Evolutionary conservation across 1,140 invertebrate genomes (phyloP).

Genomic region (Plutomurus gul): DNA sequence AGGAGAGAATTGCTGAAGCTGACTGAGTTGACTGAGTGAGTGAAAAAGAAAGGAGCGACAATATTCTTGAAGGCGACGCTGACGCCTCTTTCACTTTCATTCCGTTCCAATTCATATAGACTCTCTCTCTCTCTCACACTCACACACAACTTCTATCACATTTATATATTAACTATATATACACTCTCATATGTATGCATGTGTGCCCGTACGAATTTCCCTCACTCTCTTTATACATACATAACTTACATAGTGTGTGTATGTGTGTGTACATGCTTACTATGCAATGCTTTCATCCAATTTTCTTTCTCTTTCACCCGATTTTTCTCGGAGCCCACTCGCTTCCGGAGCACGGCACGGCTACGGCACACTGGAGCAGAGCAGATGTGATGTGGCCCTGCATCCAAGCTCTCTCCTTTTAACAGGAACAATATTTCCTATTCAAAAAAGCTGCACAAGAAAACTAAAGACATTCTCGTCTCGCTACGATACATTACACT

Average conservation of each 20-base stretch:
- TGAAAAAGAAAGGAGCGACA: slow-evolving; percentile 40
- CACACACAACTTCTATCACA: slow-evolving; percentile 3
- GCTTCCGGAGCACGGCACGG: slow-evolving; percentile 30
- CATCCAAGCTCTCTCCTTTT: slow-evolving; percentile 25
- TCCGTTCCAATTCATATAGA: slow-evolving; percentile 48
- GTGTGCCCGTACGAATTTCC: neutral
- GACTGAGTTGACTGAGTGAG: slow-evolving; percentile 36
- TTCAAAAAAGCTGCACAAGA: slow-evolving; percentile 33
- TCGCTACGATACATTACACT: slow-evolving; percentile 26
- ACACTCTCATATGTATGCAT: neutral
- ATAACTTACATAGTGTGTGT: neutral
- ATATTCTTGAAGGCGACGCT: slow-evolving; percentile 37
- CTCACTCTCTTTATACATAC: neutral
- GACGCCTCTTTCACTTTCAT: slow-evolving; percentile 47
- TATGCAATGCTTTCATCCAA: slow-evolving; percentile 54
- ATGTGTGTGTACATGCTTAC: slow-evolving; percentile 47
- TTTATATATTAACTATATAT: slow-evolving; percentile 1
- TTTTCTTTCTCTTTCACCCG: slow-evolving; percentile 51
- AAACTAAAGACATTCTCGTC: slow-evolving; percentile 26
- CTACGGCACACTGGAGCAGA: slow-evolving; percentile 26
- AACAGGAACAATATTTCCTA: slow-evolving; percentile 40
- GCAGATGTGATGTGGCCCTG: slow-evolving; percentile 39
- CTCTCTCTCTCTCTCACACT: slow-evolving; percentile 12
- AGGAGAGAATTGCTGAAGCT: slow-evolving; percentile 27
- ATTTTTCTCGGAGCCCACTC: slow-evolving; percentile 39